A percentile compares a stretch with the other conserved stretches of the same genome.
These are phyloP conservation scores for Beris chalybata DNA, from an alignment of 2,888 invertebrate species.

Conservation along the genomic window DNA sequence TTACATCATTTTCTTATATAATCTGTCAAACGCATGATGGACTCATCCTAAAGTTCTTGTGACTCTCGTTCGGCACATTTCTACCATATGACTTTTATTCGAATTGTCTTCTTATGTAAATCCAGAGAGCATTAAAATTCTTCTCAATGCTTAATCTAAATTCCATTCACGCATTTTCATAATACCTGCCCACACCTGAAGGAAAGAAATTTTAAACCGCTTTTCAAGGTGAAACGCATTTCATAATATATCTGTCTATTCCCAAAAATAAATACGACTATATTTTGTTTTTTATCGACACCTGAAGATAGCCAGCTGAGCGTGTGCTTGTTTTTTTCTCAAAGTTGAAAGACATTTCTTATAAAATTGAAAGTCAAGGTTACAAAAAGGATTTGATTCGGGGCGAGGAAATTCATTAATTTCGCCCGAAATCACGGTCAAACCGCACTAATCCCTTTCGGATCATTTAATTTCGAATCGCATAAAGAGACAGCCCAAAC, in stretches of 20 bases:
- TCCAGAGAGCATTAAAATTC: constrained; percentile 7
- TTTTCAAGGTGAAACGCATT: constrained; percentile 2
- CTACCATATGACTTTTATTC: too few species aligned
- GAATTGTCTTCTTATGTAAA: too few species aligned
- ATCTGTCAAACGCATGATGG: too few species aligned
- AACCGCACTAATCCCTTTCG: too few species aligned
- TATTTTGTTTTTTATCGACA: constrained; percentile 7
- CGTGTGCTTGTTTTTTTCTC: constrained; percentile 10
- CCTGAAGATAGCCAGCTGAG: not conserved
- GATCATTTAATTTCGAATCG: too few species aligned
- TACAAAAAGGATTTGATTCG: constrained; percentile 24
- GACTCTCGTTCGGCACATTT: too few species aligned
- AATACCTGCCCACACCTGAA: constrained; percentile 20
- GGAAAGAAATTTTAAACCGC: not conserved
- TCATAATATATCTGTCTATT: constrained; percentile 11
- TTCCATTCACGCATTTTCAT: constrained; percentile 25
- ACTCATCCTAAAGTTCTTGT: too few species aligned
- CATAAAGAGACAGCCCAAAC: too few species aligned
- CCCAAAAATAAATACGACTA: constrained; percentile 1
- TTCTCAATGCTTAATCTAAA: constrained; percentile 12
- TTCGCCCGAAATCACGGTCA: too few species aligned
- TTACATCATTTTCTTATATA: too few species aligned
- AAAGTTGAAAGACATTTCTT: constrained; percentile 22
- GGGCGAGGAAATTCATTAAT: too few species aligned
- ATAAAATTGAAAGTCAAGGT: constrained; percentile 16